phyloP scores from a whole-genome alignment of 2,797 vertebrate species.

The Scolopax bukidnonensis region DNA sequence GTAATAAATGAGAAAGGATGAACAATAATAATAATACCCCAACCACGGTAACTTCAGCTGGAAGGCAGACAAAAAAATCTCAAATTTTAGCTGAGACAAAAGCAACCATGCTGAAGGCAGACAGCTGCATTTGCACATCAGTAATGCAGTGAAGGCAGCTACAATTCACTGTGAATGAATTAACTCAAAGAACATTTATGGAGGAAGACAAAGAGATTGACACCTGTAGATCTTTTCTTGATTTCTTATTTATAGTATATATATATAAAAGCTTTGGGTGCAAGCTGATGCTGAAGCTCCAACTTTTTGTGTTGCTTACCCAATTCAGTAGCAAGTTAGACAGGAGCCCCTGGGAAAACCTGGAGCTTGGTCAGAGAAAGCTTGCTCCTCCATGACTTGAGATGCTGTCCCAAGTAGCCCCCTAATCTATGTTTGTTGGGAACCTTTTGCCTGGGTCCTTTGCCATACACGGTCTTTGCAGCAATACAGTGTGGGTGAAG shows the following conservation, averaged over 20 bases:
- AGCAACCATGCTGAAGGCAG: not conserved
- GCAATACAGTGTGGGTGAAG: not conserved
- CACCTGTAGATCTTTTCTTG: not conserved
- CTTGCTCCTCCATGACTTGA: not conserved
- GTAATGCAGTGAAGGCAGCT: not conserved
- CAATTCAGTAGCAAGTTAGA: not conserved
- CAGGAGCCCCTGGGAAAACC: not conserved
- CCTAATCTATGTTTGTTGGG: rapidly evolving
- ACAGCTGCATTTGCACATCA: not conserved
- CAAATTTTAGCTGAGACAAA: not conserved
- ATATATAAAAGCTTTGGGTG: not conserved
- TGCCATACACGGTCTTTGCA: not conserved
- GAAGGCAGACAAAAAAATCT: not conserved
- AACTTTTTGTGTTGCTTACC: not conserved
- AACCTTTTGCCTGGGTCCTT: not conserved
- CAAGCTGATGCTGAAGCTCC: not conserved
- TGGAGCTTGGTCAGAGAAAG: not conserved
- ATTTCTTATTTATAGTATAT: not conserved
- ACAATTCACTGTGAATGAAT: not conserved
- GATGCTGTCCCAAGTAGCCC: not conserved
- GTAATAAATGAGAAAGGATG: not conserved
- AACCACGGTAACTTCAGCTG: not conserved
- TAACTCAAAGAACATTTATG: not conserved
- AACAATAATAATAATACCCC: not conserved
- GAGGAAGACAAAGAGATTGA: not conserved